Conservation (phyloP, 2,888 invertebrate genomes). For the Dastarcus helophoroides region DNA sequence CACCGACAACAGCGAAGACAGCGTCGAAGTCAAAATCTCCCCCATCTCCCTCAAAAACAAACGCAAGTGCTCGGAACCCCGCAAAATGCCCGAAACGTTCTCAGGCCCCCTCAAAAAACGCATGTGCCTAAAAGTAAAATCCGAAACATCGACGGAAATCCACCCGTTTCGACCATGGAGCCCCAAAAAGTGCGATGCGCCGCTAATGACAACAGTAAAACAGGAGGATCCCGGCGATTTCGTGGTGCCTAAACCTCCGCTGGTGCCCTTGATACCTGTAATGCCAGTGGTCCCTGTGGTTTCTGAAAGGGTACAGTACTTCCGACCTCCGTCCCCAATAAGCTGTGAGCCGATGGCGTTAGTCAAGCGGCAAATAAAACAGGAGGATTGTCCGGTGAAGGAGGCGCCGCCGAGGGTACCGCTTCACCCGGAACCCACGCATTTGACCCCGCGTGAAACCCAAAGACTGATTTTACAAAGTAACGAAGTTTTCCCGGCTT, state of each 20-base stretch:
- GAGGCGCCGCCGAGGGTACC: slow-evolving; percentile 22
- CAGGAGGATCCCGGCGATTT: not conserved
- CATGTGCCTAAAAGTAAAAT: slow-evolving; percentile 43
- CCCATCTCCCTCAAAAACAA: slow-evolving; percentile 51
- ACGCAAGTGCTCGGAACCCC: slow-evolving; percentile 55
- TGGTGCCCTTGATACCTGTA: slow-evolving; percentile 5
- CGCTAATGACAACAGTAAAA: not conserved
- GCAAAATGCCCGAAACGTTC: slow-evolving; percentile 42
- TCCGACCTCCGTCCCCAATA: slow-evolving; percentile 28
- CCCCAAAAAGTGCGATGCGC: slow-evolving; percentile 15
- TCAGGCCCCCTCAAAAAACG: slow-evolving; percentile 59
- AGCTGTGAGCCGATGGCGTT: slow-evolving; percentile 24
- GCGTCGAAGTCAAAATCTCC: slow-evolving; percentile 50
- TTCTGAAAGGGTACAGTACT: slow-evolving; percentile 18
- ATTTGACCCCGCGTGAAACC: slow-evolving; percentile 22
- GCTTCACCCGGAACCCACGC: slow-evolving; percentile 24
- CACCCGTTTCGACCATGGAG: slow-evolving; percentile 59
- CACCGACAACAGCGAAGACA: slow-evolving; percentile 53
- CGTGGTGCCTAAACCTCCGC: slow-evolving; percentile 3
- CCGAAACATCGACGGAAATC: slow-evolving; percentile 33
- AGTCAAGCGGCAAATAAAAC: slow-evolving; percentile 16
- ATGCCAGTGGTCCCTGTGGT: slow-evolving; percentile 1
- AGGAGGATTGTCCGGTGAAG: not conserved
- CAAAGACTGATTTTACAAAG: slow-evolving; percentile 27
- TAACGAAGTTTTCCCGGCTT: slow-evolving; percentile 27